Conservation (phyloP, 1,140 invertebrate genomes). For the Druon quercuslanigerum region DNA sequence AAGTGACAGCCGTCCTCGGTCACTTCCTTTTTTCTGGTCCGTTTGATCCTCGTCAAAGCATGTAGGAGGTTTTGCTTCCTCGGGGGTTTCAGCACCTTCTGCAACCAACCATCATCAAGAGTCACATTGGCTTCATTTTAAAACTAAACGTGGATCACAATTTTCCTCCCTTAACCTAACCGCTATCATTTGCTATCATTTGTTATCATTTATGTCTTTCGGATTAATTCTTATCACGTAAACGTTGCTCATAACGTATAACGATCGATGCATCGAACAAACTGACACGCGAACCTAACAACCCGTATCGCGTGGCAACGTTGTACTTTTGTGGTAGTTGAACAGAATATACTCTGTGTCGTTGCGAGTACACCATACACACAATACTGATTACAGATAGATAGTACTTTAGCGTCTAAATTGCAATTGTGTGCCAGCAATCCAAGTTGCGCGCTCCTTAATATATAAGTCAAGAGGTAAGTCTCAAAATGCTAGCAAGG, state of each 20-base stretch:
- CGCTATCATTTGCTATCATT: no score
- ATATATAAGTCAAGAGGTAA: no score
- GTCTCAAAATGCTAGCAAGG: no score
- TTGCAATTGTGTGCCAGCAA: no score
- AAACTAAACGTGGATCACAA: no score
- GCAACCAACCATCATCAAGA: constrained; percentile 32
- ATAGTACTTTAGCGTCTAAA: no score
- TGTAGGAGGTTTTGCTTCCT: constrained; percentile 35
- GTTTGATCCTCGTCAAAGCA: constrained; percentile 37
- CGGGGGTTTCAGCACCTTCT: constrained; percentile 38
- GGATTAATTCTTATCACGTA: constrained; percentile 15
- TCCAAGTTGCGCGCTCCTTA: no score
- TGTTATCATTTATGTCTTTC: background rate
- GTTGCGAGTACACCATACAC: constrained; percentile 32
- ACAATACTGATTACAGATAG: background rate
- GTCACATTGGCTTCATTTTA: constrained; percentile 43
- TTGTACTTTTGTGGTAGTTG: constrained; percentile 23
- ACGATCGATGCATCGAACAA: constrained; percentile 57
- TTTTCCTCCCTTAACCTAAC: constrained; percentile 3
- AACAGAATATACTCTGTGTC: constrained; percentile 6
- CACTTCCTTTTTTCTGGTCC: constrained; percentile 36
- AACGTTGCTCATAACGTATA: constrained; percentile 35
- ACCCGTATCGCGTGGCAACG: constrained; percentile 34
- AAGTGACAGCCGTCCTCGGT: constrained; percentile 35
- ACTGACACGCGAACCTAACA: constrained; percentile 38